Evolutionary conservation across 23 tunicate species (phyloP).

Genomic region (Halocynthia aurantium): DNA sequence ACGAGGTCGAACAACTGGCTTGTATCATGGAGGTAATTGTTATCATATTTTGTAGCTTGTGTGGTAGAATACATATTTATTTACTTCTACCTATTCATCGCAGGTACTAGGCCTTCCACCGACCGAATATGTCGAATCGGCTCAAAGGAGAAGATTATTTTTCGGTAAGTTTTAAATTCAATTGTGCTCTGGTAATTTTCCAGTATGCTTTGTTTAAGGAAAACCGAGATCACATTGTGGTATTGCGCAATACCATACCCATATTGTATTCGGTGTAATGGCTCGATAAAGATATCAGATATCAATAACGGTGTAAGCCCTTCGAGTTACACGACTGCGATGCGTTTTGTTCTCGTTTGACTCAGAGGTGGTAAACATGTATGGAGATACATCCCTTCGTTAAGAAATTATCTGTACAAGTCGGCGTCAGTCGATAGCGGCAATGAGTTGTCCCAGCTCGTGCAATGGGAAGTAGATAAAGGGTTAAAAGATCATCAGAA

Average conservation of each 20-base stretch:
- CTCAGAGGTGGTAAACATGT: too few species aligned
- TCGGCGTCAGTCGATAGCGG: too few species aligned
- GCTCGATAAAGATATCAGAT: too few species aligned
- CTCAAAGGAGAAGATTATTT: conserved; percentile 73
- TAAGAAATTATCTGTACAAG: too few species aligned
- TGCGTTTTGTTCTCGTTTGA: too few species aligned
- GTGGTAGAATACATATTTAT: not conserved
- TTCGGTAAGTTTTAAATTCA: conserved; percentile 51
- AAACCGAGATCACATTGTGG: not conserved
- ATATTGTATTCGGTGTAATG: not conserved
- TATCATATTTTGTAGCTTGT: not conserved
- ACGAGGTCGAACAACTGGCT: conserved; percentile 97
- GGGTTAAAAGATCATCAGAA: too few species aligned
- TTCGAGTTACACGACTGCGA: too few species aligned
- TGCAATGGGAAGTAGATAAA: too few species aligned
- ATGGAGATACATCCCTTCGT: too few species aligned
- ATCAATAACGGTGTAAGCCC: too few species aligned
- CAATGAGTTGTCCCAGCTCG: too few species aligned
- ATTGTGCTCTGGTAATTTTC: not conserved
- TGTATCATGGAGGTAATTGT: conserved; percentile 95
- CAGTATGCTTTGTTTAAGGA: not conserved
- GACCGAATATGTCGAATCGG: conserved; percentile 64
- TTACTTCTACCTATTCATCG: not conserved
- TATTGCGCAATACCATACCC: not conserved
- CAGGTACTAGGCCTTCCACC: conserved; percentile 93